phyloP scores from a whole-genome alignment of 1,140 invertebrate genomes.

The Caenorhabditis briggsae region DNA sequence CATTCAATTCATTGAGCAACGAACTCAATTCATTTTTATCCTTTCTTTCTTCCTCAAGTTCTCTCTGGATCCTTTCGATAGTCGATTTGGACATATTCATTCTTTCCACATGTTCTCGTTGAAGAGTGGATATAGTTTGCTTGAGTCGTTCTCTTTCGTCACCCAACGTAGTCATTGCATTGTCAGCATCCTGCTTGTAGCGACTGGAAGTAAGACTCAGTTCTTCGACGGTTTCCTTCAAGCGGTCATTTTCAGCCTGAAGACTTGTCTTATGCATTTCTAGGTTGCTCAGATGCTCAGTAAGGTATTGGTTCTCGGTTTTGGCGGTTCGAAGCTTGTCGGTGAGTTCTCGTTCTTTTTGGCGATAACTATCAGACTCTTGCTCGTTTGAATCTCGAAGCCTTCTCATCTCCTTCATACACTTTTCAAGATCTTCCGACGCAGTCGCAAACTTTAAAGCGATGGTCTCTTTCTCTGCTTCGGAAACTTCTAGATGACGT shows the following conservation, averaged over 20 bases:
- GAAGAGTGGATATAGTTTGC: not conserved
- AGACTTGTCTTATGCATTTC: not conserved
- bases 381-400: not conserved
- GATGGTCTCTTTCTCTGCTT: not conserved
- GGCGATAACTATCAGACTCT: not conserved
- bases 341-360: not conserved
- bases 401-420: not conserved
- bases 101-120: not conserved
- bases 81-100: not conserved
- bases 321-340: not conserved
- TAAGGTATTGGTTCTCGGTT: not conserved
- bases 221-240: not conserved
- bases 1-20: not conserved
- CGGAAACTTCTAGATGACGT: not conserved
- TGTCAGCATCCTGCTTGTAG: conserved; percentile 6
- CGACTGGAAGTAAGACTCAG: not conserved
- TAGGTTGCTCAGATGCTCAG: not conserved
- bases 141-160: not conserved
- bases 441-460: not conserved
- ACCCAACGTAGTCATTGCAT: not conserved
- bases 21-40: not conserved
- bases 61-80: not conserved
- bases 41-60: not conserved
- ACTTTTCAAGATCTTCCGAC: not conserved
- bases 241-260: not conserved